Percentiles rank a stretch among this genome's conserved stretches.
These are phyloP conservation scores for Arvicanthis niloticus DNA, from an alignment of 2,113 vertebrate genomes.

Conservation along the genomic window DNA sequence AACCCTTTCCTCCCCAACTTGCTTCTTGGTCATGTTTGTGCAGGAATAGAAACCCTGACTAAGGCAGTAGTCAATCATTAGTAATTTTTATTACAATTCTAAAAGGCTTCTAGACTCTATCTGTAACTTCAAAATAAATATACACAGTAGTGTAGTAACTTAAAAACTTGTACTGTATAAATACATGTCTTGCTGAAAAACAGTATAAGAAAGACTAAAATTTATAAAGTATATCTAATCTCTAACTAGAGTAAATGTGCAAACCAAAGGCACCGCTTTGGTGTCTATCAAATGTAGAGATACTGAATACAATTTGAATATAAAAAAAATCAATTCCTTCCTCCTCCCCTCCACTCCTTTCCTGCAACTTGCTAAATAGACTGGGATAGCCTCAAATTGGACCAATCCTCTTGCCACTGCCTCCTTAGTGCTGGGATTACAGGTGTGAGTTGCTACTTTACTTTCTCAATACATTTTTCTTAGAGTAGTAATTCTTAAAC, in stretches of 20 bases:
- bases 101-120: slow-evolving; percentile 64
- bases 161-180: slow-evolving; percentile 31
- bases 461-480: slow-evolving; percentile 30
- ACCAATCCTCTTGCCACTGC: not conserved
- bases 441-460: not conserved
- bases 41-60: no score
- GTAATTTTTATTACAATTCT: not conserved
- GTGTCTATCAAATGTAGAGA: not conserved
- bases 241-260: not conserved
- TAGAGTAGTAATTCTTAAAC: slow-evolving; percentile 29
- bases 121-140: slow-evolving; percentile 43
- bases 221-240: not conserved
- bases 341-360: not conserved
- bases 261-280: slow-evolving; percentile 46
- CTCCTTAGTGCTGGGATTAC: not conserved
- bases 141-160: slow-evolving; percentile 29
- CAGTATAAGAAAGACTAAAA: slow-evolving; percentile 27
- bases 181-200: slow-evolving; percentile 17
- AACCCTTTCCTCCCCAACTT: no score
- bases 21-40: no score
- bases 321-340: not conserved
- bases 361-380: not conserved
- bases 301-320: not conserved
- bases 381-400: not conserved
- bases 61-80: slow-evolving; percentile 14